These are phyloP conservation scores for Chaetoderma sp. DNA, from an alignment of 2,888 invertebrate species.

Conservation along the genomic window DNA sequence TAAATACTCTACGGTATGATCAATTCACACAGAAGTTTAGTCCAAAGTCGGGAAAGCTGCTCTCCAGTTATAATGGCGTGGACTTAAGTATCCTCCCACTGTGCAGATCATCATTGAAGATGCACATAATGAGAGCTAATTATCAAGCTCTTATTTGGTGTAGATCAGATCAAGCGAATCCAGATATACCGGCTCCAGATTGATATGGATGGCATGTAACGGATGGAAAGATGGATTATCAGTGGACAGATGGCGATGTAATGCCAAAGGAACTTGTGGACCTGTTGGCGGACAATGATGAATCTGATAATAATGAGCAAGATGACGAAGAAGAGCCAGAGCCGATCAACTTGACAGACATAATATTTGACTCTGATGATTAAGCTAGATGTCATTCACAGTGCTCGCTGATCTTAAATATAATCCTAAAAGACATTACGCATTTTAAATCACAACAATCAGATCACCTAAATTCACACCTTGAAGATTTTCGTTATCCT, in stretches of 20 bases:
- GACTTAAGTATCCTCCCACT: slow-evolving; percentile 28
- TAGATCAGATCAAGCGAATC: slow-evolving; percentile 7
- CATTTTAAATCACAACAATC: too few relatives aligned
- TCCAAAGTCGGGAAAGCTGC: not conserved
- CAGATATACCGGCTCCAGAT: slow-evolving; percentile 9
- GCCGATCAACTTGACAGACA: not conserved
- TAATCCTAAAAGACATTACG: too few relatives aligned
- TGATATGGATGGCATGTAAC: slow-evolving; percentile 16
- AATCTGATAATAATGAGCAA: not conserved
- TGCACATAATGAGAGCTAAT: slow-evolving; percentile 25
- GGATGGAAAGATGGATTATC: not conserved
- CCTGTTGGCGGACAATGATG: not conserved
- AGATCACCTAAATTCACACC: too few relatives aligned
- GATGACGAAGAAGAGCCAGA: not conserved
- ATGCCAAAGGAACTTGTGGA: not conserved
- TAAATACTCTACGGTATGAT: slow-evolving; percentile 16
- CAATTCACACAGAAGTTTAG: slow-evolving; percentile 11
- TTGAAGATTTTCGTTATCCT: too few relatives aligned
- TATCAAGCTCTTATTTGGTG: slow-evolving; percentile 29
- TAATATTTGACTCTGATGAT: too few relatives aligned
- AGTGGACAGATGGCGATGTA: not conserved
- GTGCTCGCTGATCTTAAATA: too few relatives aligned
- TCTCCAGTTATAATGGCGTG: slow-evolving; percentile 12
- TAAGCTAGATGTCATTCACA: too few relatives aligned
- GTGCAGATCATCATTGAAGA: slow-evolving; percentile 19